Base-by-base conservation (phyloP, 2,888 invertebrate genomes). In the Crioceris asparagi region DNA sequence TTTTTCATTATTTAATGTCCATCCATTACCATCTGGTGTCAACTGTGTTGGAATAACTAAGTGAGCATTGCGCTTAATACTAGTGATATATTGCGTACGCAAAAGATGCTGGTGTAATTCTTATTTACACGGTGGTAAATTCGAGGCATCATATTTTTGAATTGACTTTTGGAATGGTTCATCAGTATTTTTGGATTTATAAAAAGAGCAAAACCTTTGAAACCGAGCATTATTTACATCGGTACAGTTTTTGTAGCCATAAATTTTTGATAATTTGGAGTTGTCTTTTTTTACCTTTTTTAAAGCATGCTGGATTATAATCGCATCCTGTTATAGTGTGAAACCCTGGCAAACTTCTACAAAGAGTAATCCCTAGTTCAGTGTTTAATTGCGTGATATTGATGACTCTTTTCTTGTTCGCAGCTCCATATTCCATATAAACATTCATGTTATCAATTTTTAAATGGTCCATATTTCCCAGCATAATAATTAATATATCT, bases 241-340 rank as follows among this genome's bases (percentile, higher is more conserved):
- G 4, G 33, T 8, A 12, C 17, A 18, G 19, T 36, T 36, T 36
- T 30, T 36, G 15, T 19, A 36, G 6, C 30, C 36, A 30, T 36
- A 30, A 2, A 36, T 36, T 31, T 29, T 12, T 29, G 6, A 35
- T 2, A 7, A 16, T 30, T 30, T 36, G 18, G 14, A 18, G 30
- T 30, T 18, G 18, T 21, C 29, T 29, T 19, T 15, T 35, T 17
- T 35, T 35, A 6, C 29, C 29, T 29, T 36, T 36, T 23, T 36
- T 2, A 19, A 30, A 36, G 16, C 29, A 36, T 19, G 17, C n/a
- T 2, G 42, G 47, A 21, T 48, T 47, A 32, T 38, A 48, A 40
- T 47, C 46, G 35, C 47, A 49, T 12, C 44, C 43, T 4, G 46
- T 46, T 2, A 46, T 2, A 7, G 47, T 41, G 23, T 48, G 46